phyloP scores from a whole-genome alignment of 2,113 vertebrate species.

The Takifugu flavidus region DNA sequence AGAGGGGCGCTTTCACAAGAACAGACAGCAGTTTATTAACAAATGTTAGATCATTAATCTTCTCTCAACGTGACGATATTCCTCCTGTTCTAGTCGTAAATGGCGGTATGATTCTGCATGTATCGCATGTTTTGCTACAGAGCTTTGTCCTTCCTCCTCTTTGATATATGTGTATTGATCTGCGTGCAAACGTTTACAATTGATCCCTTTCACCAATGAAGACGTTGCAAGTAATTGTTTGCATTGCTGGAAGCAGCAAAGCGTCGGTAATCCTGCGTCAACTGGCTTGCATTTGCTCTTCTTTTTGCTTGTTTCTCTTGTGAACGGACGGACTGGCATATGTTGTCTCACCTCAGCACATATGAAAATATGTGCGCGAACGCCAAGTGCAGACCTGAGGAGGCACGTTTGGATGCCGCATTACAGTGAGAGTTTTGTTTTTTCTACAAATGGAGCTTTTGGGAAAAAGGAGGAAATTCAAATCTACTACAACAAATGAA shows the following conservation, averaged over 20 bases:
- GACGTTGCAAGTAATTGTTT: constrained; percentile 64
- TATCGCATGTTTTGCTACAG: no score
- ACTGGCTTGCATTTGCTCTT: constrained; percentile 52
- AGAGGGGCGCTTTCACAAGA: constrained; percentile 49
- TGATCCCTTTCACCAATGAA: constrained; percentile 65
- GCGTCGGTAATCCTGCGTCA: constrained; percentile 41
- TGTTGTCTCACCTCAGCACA: constrained; percentile 47
- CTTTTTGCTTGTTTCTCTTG: constrained; percentile 38
- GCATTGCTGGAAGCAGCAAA: constrained; percentile 63
- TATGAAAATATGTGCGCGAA: constrained; percentile 2
- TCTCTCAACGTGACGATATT: no score
- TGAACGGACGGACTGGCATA: constrained; percentile 49
- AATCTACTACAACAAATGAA: not conserved
- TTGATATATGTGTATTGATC: constrained; percentile 49
- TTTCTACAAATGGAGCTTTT: no score
- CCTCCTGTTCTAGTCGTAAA: no score
- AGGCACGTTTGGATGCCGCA: not conserved
- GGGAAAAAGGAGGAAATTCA: not conserved
- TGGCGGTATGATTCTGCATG: no score
- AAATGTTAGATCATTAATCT: no score
- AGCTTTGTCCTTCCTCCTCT: constrained; percentile 26
- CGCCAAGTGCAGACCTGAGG: constrained; percentile 5
- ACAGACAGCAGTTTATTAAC: no score
- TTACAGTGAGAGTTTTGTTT: not conserved
- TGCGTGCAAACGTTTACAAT: constrained; percentile 50